Base-by-base conservation (phyloP, 2,888 invertebrate genomes). In the Tenthredo mesomela region DNA sequence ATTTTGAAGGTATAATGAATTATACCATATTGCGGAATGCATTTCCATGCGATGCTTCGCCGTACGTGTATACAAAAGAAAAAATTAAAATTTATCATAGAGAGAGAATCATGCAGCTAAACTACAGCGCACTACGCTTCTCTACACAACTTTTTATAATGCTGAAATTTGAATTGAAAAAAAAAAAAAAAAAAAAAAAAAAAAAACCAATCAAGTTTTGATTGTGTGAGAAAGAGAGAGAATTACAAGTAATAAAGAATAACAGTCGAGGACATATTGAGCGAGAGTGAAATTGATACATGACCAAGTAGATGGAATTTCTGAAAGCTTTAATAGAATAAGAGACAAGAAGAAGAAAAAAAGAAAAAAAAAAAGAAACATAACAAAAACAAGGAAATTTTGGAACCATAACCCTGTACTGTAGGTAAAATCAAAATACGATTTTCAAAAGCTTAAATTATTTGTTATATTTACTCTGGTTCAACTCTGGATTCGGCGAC, bases 401-500 rank as follows among this genome's bases (percentile, higher is more conserved):
- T 61, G 2, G 10, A 61, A 61, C 25, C 61, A 61, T 61, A 61
- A 18, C 67, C 67, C 18, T 33, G 10, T 65, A 65, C 12, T 65
- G 67, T 18, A 21, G 43, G 29, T 18, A 77, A 29, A 33, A 50
- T 50, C 25, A 58, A 61, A 40, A 40, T 80, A 61, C 40, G n/a
- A 10, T 37, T 80, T 40, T 40, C 43, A 80, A 37, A 61, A 61
- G 61, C 61, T 37, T 80, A 58, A 25, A 80, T 40, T 40, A 80
- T 80, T 80, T 9, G 12, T 5, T 2, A 40, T 61, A 91, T 89
- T 90, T 90, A 91, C 89, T 90, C 85, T 88, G 85, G 47, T 75
- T 88, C 83, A 88, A 88, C 87, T 88, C 89, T 89, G 91, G 89
- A 88, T 87, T 87, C 87, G 86, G 87, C 89, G 86, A 89, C 88